phyloP scores from a whole-genome alignment of 2,888 invertebrate species.

The Rugalucina vietnamica region DNA sequence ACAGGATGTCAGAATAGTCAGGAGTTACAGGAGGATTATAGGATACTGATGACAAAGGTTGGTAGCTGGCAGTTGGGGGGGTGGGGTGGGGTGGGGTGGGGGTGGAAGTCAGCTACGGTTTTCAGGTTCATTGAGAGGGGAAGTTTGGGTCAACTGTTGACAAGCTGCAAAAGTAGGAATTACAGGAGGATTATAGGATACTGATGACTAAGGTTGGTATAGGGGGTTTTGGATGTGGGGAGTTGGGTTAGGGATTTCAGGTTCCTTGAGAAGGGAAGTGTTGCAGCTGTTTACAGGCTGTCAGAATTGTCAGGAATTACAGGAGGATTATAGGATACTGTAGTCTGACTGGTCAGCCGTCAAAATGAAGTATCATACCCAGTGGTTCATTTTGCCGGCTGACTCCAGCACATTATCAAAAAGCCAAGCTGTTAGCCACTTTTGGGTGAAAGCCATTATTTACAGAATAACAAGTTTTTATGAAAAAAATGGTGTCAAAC shows the following conservation, averaged over 20 bases:
- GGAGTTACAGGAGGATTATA: constrained; percentile 93
- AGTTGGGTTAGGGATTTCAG: too few species aligned
- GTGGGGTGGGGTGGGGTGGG: neutral
- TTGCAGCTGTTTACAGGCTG: constrained; percentile 98
- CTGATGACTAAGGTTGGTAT: constrained; percentile 93
- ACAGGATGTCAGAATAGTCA: constrained; percentile 91
- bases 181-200: constrained; percentile 96
- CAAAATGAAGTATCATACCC: too few species aligned
- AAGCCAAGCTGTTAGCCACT: too few species aligned
- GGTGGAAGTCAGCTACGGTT: too few species aligned
- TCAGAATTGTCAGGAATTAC: constrained; percentile 89
- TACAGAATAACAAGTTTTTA: too few species aligned
- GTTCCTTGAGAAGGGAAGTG: constrained; percentile 97
- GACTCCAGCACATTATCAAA: too few species aligned
- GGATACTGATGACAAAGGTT: constrained; percentile 96
- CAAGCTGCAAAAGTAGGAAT: constrained; percentile 90
- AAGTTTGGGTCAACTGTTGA: constrained; percentile 98
- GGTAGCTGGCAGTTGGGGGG: constrained; percentile 27
- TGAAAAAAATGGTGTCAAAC: too few species aligned
- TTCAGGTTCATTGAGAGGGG: constrained; percentile 97
- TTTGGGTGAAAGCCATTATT: too few species aligned
- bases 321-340: constrained; percentile 95
- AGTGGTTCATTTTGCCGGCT: too few species aligned
- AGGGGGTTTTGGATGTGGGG: neutral
- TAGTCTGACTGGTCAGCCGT: too few species aligned